A percentile compares a stretch with the other conserved stretches of the same genome.
These are phyloP conservation scores for Ochotona princeps DNA, from an alignment of 2,113 vertebrate species.

Conservation along the genomic window DNA sequence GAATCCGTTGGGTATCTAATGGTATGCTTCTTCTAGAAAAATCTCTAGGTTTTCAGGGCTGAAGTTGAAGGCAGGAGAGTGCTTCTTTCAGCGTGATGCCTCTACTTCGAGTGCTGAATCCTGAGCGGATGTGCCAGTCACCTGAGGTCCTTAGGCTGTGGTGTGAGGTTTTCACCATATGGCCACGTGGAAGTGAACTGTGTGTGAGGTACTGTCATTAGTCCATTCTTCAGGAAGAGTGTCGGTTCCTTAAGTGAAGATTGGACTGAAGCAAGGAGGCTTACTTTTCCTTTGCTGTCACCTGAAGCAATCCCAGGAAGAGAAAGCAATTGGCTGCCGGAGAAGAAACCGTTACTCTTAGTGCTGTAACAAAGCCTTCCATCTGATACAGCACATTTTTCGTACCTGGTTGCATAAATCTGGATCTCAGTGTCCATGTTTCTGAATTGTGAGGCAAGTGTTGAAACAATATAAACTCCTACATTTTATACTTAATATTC, in stretches of 20 bases:
- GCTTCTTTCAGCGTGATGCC: not conserved
- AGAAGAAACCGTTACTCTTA: not conserved
- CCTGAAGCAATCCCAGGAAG: not conserved
- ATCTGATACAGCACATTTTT: not conserved
- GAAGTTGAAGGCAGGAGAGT: not conserved
- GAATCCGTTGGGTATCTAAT: not conserved
- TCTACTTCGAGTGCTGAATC: not conserved
- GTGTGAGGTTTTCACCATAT: not conserved
- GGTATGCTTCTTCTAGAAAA: not conserved
- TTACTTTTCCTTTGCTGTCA: not conserved
- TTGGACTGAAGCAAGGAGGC: not conserved
- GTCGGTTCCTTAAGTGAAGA: not conserved
- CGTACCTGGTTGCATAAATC: not conserved
- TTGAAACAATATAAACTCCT: too few relatives aligned
- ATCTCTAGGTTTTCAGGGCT: not conserved
- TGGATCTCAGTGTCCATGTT: not conserved
- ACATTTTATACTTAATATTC: not conserved
- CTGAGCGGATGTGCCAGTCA: not conserved
- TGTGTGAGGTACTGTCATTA: not conserved
- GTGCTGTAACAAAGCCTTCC: not conserved
- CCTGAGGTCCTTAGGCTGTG: not conserved
- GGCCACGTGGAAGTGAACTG: not conserved
- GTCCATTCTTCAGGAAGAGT: not conserved
- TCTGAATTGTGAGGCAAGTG: not conserved
- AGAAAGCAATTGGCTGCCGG: not conserved